Conservation (phyloP, 2,113 vertebrate species). For the Pantherophis guttatus region DNA sequence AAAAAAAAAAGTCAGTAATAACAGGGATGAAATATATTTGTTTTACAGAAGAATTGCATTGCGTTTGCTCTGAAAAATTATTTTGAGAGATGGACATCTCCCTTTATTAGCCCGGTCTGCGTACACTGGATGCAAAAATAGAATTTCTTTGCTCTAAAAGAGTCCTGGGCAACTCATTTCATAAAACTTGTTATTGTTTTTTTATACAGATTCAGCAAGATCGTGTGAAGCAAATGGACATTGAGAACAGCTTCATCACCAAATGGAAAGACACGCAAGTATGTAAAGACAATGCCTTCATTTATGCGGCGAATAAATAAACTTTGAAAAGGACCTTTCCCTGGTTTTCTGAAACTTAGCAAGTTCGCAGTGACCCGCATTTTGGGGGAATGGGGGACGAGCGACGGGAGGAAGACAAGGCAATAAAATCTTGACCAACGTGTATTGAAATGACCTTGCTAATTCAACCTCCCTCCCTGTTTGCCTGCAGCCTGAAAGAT, state of each 20-base stretch:
- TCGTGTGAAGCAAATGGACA: constrained; percentile 95
- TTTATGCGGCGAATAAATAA: not conserved
- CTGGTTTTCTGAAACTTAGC: not conserved
- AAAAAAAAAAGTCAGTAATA: not conserved
- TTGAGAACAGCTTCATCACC: constrained; percentile 92
- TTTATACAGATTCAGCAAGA: constrained; percentile 87
- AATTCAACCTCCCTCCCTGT: not conserved
- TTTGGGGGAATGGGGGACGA: not conserved
- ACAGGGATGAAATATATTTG: not conserved
- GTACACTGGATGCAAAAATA: too few relatives aligned
- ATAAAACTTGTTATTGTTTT: not conserved
- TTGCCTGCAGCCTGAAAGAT: not conserved
- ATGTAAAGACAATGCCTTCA: constrained; percentile 41
- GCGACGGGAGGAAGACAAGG: too few relatives aligned
- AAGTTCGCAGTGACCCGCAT: not conserved
- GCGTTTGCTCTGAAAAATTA: not conserved
- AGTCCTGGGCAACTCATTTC: not conserved
- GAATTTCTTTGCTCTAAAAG: not conserved
- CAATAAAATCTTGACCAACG: not conserved
- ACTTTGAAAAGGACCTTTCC: not conserved
- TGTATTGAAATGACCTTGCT: not conserved
- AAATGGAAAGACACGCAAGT: constrained; percentile 94
- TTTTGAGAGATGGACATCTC: not conserved
- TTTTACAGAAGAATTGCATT: not conserved
- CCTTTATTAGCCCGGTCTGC: not conserved